Percentiles rank a stretch among this genome's conserved stretches.
phyloP scores from a whole-genome alignment of 2,888 invertebrate species.

The Limenitis camilla region DNA sequence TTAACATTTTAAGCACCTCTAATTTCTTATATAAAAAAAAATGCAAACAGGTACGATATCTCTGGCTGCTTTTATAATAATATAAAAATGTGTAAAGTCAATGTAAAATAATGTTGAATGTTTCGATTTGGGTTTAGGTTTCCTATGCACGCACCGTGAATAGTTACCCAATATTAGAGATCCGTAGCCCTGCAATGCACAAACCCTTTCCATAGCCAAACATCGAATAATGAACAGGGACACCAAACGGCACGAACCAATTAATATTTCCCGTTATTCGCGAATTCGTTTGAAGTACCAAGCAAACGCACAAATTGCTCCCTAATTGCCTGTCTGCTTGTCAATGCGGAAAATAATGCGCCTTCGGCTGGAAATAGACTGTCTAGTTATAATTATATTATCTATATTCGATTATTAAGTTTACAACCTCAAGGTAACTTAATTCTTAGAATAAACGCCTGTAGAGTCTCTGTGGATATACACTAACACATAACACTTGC shows the following conservation, averaged over 20 bases:
- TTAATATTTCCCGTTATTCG: slow-evolving; percentile 17
- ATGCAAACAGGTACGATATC: too few relatives aligned
- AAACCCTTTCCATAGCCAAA: background rate
- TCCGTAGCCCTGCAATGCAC: background rate
- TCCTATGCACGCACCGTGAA: background rate
- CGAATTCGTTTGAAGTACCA: slow-evolving; percentile 25
- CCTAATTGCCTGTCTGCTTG: slow-evolving; percentile 49
- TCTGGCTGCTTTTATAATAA: too few relatives aligned
- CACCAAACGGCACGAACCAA: slow-evolving; percentile 19
- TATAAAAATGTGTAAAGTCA: too few relatives aligned
- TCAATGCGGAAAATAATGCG: slow-evolving; percentile 52
- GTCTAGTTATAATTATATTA: background rate
- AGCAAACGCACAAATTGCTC: slow-evolving; percentile 35
- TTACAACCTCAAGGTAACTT: too few relatives aligned
- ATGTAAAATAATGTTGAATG: too few relatives aligned
- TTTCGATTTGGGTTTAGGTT: too few relatives aligned
- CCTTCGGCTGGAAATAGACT: slow-evolving; percentile 25
- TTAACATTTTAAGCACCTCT: too few relatives aligned
- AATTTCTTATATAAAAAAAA: too few relatives aligned
- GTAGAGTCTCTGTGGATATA: too few relatives aligned
- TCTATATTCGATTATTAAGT: background rate
- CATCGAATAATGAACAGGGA: slow-evolving; percentile 16
- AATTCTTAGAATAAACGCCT: too few relatives aligned
- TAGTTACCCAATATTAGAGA: background rate
- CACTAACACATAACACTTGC: too few relatives aligned